phyloP scores from a whole-genome alignment of 2,888 invertebrate species.

The Prosopocoilus inquinatus region DNA sequence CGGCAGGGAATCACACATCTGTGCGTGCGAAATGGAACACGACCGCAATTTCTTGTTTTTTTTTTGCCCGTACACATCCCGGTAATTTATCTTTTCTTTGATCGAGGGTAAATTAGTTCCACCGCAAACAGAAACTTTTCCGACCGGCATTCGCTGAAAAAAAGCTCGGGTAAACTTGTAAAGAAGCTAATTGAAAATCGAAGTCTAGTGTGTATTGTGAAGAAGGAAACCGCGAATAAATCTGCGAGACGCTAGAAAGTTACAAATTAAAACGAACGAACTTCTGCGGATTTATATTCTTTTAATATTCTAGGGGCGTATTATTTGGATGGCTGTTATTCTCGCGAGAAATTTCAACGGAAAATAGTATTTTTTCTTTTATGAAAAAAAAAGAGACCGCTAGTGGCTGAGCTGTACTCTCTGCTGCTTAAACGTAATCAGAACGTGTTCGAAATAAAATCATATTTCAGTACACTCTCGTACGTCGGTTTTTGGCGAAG shows the following conservation, averaged over 20 bases:
- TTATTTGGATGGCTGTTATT: constrained; percentile 19
- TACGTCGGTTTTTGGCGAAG: too few species aligned
- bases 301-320: constrained; percentile 21
- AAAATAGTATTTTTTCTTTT: too few species aligned
- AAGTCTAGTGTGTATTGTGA: constrained; percentile 17
- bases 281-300: constrained; percentile 23
- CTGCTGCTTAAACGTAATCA: too few species aligned
- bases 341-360: background rate
- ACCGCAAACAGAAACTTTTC: constrained; percentile 30
- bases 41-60: constrained; percentile 26
- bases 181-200: constrained; percentile 31
- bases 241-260: constrained; percentile 17
- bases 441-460: too few species aligned
- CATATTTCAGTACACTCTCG: too few species aligned
- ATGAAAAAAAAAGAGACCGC: too few species aligned
- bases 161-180: constrained; percentile 24
- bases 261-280: constrained; percentile 24
- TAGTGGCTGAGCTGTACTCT: too few species aligned
- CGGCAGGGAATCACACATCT: constrained; percentile 25
- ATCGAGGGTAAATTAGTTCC: constrained; percentile 30
- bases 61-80: constrained; percentile 20
- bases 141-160: constrained; percentile 12
- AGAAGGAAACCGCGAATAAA: background rate
- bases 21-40: constrained; percentile 26
- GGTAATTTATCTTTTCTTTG: constrained; percentile 30